Evolutionary conservation across 2,113 vertebrate genomes (phyloP), one percentile per base, ranked within the genome.

Genomic region (Cavia aperea): DNA sequence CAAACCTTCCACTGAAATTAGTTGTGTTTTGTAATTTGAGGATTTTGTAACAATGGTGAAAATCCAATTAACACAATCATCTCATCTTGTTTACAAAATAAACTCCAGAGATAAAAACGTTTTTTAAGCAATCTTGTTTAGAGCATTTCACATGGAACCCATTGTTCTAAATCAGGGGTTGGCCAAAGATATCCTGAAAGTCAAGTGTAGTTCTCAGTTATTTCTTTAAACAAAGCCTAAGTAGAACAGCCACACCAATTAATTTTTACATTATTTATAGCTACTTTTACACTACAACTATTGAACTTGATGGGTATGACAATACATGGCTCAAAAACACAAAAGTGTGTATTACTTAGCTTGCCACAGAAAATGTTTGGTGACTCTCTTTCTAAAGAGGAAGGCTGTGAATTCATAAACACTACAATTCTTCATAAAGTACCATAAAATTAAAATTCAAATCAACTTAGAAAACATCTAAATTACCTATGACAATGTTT

Each of bases 161-260:
- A 73, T 23, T 91, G 33, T 18, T 86, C 49, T 72, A 73, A 78
- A 79, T 63, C 1, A 49, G 18, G 5, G 14, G 12, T 39, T 39
- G 49, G 39, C 36, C 36, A 92, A 90, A 79, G 18, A 54, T 0
- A 75, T 29, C 11, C 23, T 60, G 33, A 1, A 29, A 93, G 78
- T 12, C 63, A 92, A 84, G 85, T 23, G 24, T 14, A 49, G 43
- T 43, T 62, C 31, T 68, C 31, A 81, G 11, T 33, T 83, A 5
- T 77, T 81, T 88, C 12, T 90, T 10, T 60, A 85, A 86, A 81
- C 79, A 83, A 92, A 92, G 72, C 81, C 90, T 92, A 33, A 85
- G n/a, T 85, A 85, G n/a, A 86, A 78, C 58, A 51, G 83, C 13
- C 24, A 75, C 18, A 31, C 10, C 31, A 46, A 68, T 36, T 77